These are phyloP conservation scores for Melinaea marsaeus DNA, from an alignment of 2,888 invertebrate species.

Conservation along the genomic window DNA sequence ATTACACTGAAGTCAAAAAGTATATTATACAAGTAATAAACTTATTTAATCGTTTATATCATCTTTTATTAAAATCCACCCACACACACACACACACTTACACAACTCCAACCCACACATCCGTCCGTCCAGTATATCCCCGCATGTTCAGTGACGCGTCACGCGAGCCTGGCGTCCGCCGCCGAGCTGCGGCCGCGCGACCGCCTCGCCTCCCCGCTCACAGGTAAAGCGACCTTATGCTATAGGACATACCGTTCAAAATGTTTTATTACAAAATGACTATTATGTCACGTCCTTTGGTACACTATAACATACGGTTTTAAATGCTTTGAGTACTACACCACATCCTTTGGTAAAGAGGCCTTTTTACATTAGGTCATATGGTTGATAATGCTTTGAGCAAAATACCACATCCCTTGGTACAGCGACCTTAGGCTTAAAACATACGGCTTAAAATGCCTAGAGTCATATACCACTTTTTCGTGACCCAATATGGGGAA, in stretches of 20 bases:
- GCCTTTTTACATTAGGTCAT: too few species aligned
- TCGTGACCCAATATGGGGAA: too few species aligned
- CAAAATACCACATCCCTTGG: slow-evolving; percentile 4
- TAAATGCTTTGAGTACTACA: too few species aligned
- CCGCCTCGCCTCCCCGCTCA: slow-evolving; percentile 48
- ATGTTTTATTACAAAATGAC: background rate
- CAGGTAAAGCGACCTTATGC: slow-evolving; percentile 47
- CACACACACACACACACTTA: slow-evolving; percentile 6
- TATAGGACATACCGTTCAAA: slow-evolving; percentile 15
- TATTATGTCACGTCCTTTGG: too few species aligned
- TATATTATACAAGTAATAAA: slow-evolving; percentile 39
- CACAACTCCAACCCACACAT: slow-evolving; percentile 8
- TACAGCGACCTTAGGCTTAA: too few species aligned
- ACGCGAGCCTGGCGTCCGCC: slow-evolving; percentile 65
- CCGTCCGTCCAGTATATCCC: slow-evolving; percentile 34
- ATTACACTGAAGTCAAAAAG: background rate
- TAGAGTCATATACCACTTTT: too few species aligned
- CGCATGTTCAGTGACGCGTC: slow-evolving; percentile 74
- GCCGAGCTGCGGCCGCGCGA: slow-evolving; percentile 57
- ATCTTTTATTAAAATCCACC: slow-evolving; percentile 4
- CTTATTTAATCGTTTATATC: background rate
- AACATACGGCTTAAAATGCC: too few species aligned
- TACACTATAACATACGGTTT: too few species aligned
- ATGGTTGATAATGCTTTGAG: too few species aligned
- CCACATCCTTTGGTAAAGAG: too few species aligned